These are phyloP conservation scores for Pygathrix nemaeus DNA, from an alignment of 2,113 vertebrate genomes.

Conservation along the genomic window DNA sequence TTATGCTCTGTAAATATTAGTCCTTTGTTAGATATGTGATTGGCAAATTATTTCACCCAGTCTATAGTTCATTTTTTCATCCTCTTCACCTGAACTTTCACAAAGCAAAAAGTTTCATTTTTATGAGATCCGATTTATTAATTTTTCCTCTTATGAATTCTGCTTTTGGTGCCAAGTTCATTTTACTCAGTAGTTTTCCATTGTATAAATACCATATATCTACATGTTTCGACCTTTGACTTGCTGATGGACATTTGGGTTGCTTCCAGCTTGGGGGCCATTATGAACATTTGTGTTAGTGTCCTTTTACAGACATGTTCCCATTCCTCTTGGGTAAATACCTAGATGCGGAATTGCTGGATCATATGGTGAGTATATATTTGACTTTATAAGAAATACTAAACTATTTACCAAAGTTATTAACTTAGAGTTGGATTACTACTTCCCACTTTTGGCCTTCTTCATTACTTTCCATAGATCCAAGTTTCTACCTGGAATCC, in stretches of 20 bases:
- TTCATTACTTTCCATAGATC: not conserved
- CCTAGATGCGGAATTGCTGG: not conserved
- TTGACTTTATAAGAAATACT: not conserved
- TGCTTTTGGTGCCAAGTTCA: not conserved
- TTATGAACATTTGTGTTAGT: not conserved
- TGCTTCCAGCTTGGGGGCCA: not conserved
- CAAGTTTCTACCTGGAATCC: not conserved
- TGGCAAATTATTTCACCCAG: not conserved
- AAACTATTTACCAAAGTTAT: not conserved
- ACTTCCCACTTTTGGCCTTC: not conserved
- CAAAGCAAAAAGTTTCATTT: not conserved
- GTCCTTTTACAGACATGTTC: not conserved
- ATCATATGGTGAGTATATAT: not conserved
- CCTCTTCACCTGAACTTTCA: not conserved
- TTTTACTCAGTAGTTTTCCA: not conserved
- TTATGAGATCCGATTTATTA: not conserved
- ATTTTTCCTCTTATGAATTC: not conserved
- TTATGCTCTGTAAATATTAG: not conserved
- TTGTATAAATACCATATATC: not conserved
- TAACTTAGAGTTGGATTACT: not conserved
- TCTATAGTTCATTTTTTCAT: not conserved
- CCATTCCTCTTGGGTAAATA: not conserved
- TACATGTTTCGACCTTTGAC: not conserved
- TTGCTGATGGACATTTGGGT: not conserved
- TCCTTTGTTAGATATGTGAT: not conserved